These are phyloP conservation scores for Yponomeuta evonymella DNA, from an alignment of 2,888 invertebrate species.

Conservation along the genomic window DNA sequence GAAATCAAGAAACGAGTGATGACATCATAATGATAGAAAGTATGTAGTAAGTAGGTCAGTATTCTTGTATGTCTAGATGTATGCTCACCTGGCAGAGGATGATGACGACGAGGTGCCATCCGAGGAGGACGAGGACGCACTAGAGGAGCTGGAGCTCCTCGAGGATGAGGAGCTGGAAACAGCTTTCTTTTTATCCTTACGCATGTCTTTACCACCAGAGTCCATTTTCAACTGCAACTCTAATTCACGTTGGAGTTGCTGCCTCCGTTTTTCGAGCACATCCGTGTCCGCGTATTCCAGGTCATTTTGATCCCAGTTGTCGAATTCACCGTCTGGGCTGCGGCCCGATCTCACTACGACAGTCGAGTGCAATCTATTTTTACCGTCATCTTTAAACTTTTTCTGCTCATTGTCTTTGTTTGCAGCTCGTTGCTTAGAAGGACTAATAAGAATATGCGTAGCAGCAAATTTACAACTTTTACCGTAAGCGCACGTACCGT, in stretches of 20 bases:
- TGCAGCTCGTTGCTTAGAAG: slow-evolving; percentile 82
- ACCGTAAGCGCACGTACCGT: slow-evolving; percentile 86
- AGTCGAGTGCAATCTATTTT: slow-evolving; percentile 79
- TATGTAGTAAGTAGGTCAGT: slow-evolving; percentile 1
- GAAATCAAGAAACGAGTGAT: not conserved
- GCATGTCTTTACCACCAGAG: slow-evolving; percentile 77
- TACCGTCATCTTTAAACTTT: slow-evolving; percentile 77
- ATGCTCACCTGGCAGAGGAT: slow-evolving; percentile 67
- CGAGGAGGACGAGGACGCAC: slow-evolving; percentile 79
- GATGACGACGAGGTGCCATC: slow-evolving; percentile 80
- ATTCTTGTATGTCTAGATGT: not conserved
- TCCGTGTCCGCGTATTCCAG: slow-evolving; percentile 89
- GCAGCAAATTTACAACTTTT: slow-evolving; percentile 86
- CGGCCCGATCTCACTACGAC: slow-evolving; percentile 74
- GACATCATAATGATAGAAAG: not conserved
- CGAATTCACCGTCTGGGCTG: slow-evolving; percentile 81
- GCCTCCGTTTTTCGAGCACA: slow-evolving; percentile 84
- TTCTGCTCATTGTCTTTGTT: slow-evolving; percentile 79
- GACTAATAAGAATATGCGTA: slow-evolving; percentile 84
- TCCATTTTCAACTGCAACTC: slow-evolving; percentile 88
- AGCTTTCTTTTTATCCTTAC: slow-evolving; percentile 82
- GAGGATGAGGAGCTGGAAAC: slow-evolving; percentile 82
- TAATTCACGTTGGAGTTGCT: slow-evolving; percentile 84
- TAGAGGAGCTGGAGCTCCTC: slow-evolving; percentile 79
- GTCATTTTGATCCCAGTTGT: slow-evolving; percentile 86